Evolutionary conservation across 2,797 vertebrate genomes (phyloP), one percentile per base, ranked within the genome.

Genomic region (Gymnocypris eckloni): DNA sequence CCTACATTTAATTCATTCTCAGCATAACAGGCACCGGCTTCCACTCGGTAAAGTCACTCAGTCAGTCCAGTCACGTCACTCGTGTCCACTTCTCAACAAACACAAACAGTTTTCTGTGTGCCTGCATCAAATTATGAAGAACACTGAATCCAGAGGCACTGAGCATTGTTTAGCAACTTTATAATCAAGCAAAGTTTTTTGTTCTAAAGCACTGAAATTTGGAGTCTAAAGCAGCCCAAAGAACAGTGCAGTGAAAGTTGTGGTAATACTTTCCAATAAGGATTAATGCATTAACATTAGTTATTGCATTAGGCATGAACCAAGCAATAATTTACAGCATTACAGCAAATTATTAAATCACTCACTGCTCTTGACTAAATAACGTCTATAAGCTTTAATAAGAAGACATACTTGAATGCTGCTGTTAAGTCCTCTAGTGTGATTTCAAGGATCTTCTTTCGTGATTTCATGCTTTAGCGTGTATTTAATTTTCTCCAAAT

Each of bases 41-140:
- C n/a, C 28, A 22, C 20, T 39, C 33, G 2, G 10, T 25, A 82
- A 71, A 71, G 33, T 8, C 33, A 66, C 12, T 4, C 8, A 20
- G 56, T 64, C 22, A 79, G 70, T 61, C 56, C 16, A 48, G 71
- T 76, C 71, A 50, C 33, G 20, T 76, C 82, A 83, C 54, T 13
- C 28, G 3, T 41, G 28, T n/a, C 52, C 45, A 8, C 16, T 80
- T 64, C 41, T 48, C 61, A 69, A 39, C 45, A 39, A 61, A 59
- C 33, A 39, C 28, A 73, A 54, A 52, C 18, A 37, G 18, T 37
- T 33, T 45, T 25, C 69, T 83, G 16, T 64, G 39, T 45, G 52
- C 28, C 6, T 64, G 52, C 15, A 73, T 61, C 20, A 6, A 37
- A 73, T 64, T n/a, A 22, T 37, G 41, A 83, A 13, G 33, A 72